Evolutionary conservation across 23 tunicate species (phyloP).

Genomic region (Oikopleura dioica): DNA sequence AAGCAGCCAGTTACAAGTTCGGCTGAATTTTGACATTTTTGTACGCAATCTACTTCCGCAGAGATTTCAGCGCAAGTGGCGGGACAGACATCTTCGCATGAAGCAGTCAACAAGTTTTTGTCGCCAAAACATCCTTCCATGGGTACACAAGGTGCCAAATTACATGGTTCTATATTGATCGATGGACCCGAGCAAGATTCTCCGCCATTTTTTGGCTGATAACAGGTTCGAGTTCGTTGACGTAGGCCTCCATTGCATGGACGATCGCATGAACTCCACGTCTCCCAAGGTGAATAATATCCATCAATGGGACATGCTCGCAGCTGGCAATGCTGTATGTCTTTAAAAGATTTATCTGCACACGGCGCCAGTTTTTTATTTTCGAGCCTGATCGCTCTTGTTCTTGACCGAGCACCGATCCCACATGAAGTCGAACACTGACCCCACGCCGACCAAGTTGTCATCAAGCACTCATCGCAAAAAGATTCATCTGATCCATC

Average conservation of each 20-base stretch:
- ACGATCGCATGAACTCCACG: slow-evolving; percentile 33
- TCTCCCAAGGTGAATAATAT: slow-evolving; percentile 33
- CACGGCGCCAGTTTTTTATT: not conserved
- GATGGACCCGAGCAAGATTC: slow-evolving; percentile 24
- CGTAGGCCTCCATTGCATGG: slow-evolving; percentile 48
- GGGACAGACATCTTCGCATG: slow-evolving; percentile 19
- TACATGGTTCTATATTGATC: slow-evolving; percentile 31
- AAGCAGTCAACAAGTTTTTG: slow-evolving; percentile 6
- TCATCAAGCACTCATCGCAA: not conserved
- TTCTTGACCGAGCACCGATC: slow-evolving; percentile 23
- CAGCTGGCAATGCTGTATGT: slow-evolving; percentile 18
- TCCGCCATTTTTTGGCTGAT: slow-evolving; percentile 41
- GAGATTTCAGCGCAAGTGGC: slow-evolving; percentile 18
- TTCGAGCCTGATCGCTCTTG: slow-evolving; percentile 18
- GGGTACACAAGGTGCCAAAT: slow-evolving; percentile 23
- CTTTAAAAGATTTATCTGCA: not conserved
- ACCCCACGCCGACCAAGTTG: slow-evolving; percentile 37
- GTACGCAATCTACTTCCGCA: slow-evolving; percentile 20
- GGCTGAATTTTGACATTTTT: slow-evolving; percentile 32
- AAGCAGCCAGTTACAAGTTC: slow-evolving; percentile 28
- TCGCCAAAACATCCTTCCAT: slow-evolving; percentile 15
- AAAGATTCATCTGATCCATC: slow-evolving; percentile 26
- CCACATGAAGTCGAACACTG: slow-evolving; percentile 34
- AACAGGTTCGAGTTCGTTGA: slow-evolving; percentile 21
- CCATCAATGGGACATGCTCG: slow-evolving; percentile 30